Evolutionary conservation across 2,888 invertebrate genomes (phyloP), one percentile per base, ranked within the genome.

Genomic region (Smittia sp.): DNA sequence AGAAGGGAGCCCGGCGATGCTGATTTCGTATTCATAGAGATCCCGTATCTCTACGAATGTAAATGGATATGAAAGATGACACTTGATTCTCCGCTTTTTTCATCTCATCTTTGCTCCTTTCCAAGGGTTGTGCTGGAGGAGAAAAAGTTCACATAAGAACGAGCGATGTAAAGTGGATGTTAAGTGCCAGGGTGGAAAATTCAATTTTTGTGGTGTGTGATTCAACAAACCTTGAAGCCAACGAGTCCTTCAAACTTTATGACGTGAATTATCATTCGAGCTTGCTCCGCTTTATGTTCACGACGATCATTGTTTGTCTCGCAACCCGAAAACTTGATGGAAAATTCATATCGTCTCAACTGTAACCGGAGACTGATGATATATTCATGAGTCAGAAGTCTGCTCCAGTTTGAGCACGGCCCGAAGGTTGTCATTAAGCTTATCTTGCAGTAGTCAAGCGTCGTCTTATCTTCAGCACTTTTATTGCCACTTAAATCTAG

Each of bases 51-150:
- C 6, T 65, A 3, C 4, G 65, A 65, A 65, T 27, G 22, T 25
- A 41, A 69, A 69, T 69, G 69, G 69, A 69, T 52, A 22, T 69
- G 69, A 69, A 69, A 69, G 52, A 69, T 69, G 69, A 25, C 69
- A 69, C 69, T 69, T 52, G 69, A 69, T 39, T 41, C 67, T 38
- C 27, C 18, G n/a, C 38, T n/a, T 66, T 66, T 52, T 52, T 52
- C 13, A 39, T 39, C 39, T 52, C 11, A 9, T n/a, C 52, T n/a
- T 52, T 52, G 13, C n/a, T n/a, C 15, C 15, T n/a, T 6, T 58
- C 6, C 22, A 58, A 58, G 58, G 58, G 58, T 3, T 22, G 18
- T 58, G 18, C 6, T 7, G 7, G 4, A 58, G 13, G 22, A 20
- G 11, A 20, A 58, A 58, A 58, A 58, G 58, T 58, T 58, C 9